Evolutionary conservation across 1,140 invertebrate genomes (phyloP).

Genomic region (Pseudomyrmex pallidus): DNA sequence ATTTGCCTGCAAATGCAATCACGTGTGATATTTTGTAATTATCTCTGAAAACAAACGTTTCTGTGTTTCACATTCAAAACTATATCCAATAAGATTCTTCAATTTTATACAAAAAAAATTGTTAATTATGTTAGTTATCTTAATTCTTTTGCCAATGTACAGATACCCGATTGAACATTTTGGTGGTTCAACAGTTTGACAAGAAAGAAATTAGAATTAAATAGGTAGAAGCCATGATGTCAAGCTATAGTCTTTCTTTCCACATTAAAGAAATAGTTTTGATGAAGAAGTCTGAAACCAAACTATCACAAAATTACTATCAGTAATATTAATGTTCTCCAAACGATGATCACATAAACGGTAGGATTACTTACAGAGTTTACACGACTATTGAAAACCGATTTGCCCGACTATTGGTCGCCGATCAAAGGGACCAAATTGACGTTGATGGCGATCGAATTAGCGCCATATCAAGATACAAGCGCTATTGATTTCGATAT

Average conservation of each 20-base stretch:
- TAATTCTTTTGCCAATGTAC: too few species aligned
- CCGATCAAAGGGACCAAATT: constrained; percentile 65
- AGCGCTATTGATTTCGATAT: background rate
- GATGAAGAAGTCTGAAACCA: background rate
- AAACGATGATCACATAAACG: constrained; percentile 31
- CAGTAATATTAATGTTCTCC: constrained; percentile 56
- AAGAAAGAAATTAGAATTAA: too few species aligned
- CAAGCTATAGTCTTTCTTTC: too few species aligned
- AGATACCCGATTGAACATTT: too few species aligned
- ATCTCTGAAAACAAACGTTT: background rate
- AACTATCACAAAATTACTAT: constrained; percentile 5
- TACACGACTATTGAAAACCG: constrained; percentile 43
- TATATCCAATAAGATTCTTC: too few species aligned
- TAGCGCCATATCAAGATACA: constrained; percentile 6
- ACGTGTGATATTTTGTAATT: constrained; percentile 22
- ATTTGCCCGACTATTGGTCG: background rate
- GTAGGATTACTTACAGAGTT: constrained; percentile 20
- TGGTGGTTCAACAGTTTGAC: too few species aligned
- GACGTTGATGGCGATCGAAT: constrained; percentile 12
- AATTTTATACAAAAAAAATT: too few species aligned
- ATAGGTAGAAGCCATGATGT: too few species aligned
- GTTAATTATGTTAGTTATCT: too few species aligned
- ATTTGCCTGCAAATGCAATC: constrained; percentile 14
- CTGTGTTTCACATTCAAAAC: too few species aligned
- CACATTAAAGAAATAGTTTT: too few species aligned